Percentiles rank a stretch among this genome's conserved stretches.
Evolutionary conservation across 2,888 invertebrate species (phyloP).

Genomic region (Artemia sinica): DNA sequence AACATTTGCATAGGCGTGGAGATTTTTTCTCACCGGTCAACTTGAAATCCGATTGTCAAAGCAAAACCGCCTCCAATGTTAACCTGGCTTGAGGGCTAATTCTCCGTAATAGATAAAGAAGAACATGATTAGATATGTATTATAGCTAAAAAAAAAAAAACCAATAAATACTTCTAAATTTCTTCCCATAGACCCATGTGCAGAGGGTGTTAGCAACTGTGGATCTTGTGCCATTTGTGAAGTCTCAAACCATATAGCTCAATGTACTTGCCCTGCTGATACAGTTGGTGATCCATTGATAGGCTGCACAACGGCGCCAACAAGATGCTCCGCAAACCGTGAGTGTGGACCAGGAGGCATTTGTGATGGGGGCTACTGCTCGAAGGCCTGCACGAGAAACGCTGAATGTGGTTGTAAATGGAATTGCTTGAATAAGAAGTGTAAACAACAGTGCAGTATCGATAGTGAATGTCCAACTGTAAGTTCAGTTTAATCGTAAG

Average conservation of each 20-base stretch:
- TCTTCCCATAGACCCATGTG: constrained; percentile 52
- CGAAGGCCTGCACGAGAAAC: constrained; percentile 45
- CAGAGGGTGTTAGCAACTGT: constrained; percentile 46
- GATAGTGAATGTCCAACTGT: constrained; percentile 44
- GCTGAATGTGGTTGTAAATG: constrained; percentile 66
- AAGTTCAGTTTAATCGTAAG: constrained; percentile 12
- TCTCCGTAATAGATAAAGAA: no score
- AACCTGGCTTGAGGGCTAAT: no score
- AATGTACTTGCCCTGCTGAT: constrained; percentile 64
- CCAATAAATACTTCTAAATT: background rate
- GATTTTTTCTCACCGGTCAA: no score
- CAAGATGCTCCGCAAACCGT: constrained; percentile 38
- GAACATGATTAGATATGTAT: no score
- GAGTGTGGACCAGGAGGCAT: constrained; percentile 33
- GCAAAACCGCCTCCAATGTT: no score
- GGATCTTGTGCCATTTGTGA: constrained; percentile 66
- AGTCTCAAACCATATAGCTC: constrained; percentile 63
- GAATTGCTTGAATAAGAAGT: constrained; percentile 51
- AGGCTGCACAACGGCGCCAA: constrained; percentile 52
- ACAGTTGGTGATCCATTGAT: constrained; percentile 64
- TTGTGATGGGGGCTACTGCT: constrained; percentile 53
- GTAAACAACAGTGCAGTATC: constrained; percentile 50
- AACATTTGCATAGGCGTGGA: no score
- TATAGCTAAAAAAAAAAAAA: no score
- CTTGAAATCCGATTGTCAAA: no score